phyloP scores from a whole-genome alignment of 2,113 vertebrate species.

The Nettapus auritus region DNA sequence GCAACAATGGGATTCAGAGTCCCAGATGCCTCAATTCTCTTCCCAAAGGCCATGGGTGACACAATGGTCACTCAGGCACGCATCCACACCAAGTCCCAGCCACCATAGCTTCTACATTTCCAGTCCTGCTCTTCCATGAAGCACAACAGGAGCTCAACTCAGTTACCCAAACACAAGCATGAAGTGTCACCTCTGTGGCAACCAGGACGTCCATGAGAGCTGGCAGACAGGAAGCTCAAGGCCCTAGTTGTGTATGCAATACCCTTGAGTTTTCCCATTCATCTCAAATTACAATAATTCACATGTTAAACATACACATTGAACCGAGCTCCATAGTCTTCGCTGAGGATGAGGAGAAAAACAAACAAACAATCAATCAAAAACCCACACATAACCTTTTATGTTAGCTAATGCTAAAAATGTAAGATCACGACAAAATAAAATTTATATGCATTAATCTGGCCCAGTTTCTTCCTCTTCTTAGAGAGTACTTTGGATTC shows the following conservation, averaged over 20 bases:
- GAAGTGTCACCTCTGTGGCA: not conserved
- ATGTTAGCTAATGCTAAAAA: not conserved
- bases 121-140: not conserved
- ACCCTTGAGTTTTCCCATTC: too few species aligned
- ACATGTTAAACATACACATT: not conserved
- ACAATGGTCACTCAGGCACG: not conserved
- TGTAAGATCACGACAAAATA: not conserved
- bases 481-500: not conserved
- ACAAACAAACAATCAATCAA: not conserved
- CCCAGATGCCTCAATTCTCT: not conserved
- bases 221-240: not conserved
- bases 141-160: not conserved
- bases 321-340: not conserved
- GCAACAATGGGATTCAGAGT: not conserved
- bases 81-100: not conserved
- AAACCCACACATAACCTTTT: not conserved
- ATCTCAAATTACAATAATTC: not conserved
- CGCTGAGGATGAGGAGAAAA: not conserved
- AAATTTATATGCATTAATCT: not conserved
- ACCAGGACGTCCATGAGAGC: fast-evolving
- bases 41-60: not conserved
- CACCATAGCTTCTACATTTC: not conserved
- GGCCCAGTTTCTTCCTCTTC: not conserved
- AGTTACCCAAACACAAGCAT: not conserved
- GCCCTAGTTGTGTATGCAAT: not conserved